Base-by-base conservation (phyloP, 2,888 invertebrate genomes). In the Ophion ventricosus region DNA sequence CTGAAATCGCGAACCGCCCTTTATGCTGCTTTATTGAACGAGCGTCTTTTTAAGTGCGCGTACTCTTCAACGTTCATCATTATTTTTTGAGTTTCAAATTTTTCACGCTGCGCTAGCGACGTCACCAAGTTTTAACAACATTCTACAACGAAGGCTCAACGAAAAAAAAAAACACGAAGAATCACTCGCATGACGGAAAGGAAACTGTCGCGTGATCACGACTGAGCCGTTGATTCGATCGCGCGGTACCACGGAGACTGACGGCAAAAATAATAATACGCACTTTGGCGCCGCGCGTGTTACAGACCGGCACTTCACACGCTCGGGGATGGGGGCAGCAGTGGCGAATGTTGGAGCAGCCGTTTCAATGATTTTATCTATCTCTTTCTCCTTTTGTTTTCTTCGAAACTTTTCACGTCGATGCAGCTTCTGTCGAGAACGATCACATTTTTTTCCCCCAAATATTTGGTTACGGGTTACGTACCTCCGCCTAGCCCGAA, bases 1-100 rank as follows among this genome's bases (percentile, higher is more conserved):
- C 40, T 49, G 20, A 67, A 26, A 14, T 67, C 67, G 67, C 49
- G 23, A 49, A 20, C 23, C 23, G 25, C 67, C 49, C 67, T n/a
- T n/a, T 67, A 25, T 10, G 49, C 49, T 49, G 49, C 7, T 67
- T 49, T 25, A 67, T 17, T 49, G 8, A 57, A 35, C 70, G 29
- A 2, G 49, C 17, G 14, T 2, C 43, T 43, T 17, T 49, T 49
- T 49, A 14, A 49, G 4, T 14, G 4, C 17, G 49, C 49, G 49
- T 14, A 49, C 49, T 49, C 14, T 49, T 49, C 49, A 11, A 14
- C 49, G 49, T 49, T 49, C 49, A 14, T 17, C 17, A 4, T 49
- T 49, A 14, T 49, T 17, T 49, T 17, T 14, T 3, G 17, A 49
- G 2, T 49, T 17, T 49, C 17, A 49, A 49, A 17, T 49, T 49